Base-by-base conservation (phyloP, 2,888 invertebrate genomes). In the Dione vanillae region DNA sequence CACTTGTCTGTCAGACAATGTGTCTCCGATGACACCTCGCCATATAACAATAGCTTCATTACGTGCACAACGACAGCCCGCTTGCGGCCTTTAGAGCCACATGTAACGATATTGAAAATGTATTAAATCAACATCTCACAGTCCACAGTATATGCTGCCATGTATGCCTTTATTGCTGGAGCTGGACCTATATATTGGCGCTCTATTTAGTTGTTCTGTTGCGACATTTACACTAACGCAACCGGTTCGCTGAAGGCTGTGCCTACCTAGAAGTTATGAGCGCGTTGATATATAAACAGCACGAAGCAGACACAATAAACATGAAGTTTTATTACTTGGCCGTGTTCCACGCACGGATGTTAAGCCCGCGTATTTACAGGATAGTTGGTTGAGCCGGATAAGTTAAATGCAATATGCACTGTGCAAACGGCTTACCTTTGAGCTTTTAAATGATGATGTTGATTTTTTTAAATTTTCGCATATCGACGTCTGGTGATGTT, bases 271-370 rank as follows among this genome's bases (percentile, higher is more conserved):
- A 76, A 75, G 74, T 79, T 75, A 76, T 78, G 77, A 76, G 72
- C 74, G 75, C 75, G 78, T 76, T 72, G 74, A 75, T 79, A 82
- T 84, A 84, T 88, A 86, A 86, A 86, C 84, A 85, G 85, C 83
- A 82, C 83, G 83, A 82, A 85, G 86, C 86, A 83, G 87, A 88
- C 86, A 88, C 83, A 89, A 89, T 88, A 90, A 91, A 92, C 92
- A 91, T 90, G 86, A 89, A 89, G 89, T 91, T 92, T 92, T 92
- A 92, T 92, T 89, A 90, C 88, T 92, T 92, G 92, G 92, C 92
- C 87, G 83, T 87, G 90, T 90, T 92, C 92, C 92, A 92, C 89
- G 89, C 88, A 86, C 83, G 87, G 84, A 84, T 86, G 87, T 89
- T 89, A 88, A 90, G 87, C 88, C 87, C 84, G 83, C 82, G 86